These are phyloP conservation scores for Trichacis sp. DNA, from an alignment of 2,888 invertebrate species.

Conservation along the genomic window DNA sequence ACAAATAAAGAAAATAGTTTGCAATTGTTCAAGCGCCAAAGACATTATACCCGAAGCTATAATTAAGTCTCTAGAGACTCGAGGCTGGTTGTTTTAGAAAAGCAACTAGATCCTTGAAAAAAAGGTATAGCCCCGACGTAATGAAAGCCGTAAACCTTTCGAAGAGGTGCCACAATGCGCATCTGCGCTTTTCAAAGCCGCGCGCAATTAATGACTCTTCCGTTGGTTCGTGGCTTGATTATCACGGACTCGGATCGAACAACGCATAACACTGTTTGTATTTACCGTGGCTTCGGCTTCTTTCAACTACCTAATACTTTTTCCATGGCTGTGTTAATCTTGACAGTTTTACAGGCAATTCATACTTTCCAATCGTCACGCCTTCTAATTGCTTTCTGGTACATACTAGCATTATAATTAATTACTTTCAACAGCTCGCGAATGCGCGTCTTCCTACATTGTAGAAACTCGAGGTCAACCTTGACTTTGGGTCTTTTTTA, in stretches of 20 bases:
- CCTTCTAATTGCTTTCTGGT: slow-evolving; percentile 1
- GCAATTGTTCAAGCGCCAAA: too few species aligned
- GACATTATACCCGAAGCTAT: slow-evolving; percentile 15
- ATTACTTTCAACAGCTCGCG: too few species aligned
- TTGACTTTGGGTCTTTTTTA: too few species aligned
- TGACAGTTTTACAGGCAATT: slow-evolving; percentile 4
- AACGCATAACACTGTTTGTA: slow-evolving; percentile 5
- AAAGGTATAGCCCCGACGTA: not conserved
- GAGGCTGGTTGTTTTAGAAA: too few species aligned
- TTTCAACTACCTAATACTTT: slow-evolving; percentile 4
- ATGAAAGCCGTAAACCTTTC: slow-evolving; percentile 5
- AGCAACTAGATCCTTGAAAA: not conserved
- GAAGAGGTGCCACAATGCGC: slow-evolving; percentile 8
- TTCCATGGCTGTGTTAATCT: not conserved
- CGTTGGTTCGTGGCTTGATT: slow-evolving; percentile 5
- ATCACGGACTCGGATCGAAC: slow-evolving; percentile 1
- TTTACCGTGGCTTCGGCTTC: slow-evolving; percentile 1
- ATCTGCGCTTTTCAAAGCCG: not conserved
- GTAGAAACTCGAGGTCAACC: too few species aligned
- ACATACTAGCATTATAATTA: too few species aligned
- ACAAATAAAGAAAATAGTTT: too few species aligned
- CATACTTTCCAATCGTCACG: slow-evolving; percentile 4
- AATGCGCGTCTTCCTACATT: too few species aligned
- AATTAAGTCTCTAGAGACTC: not conserved
- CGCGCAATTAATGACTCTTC: slow-evolving; percentile 6